These are phyloP conservation scores for Anthonomus grandis DNA, from an alignment of 1,140 invertebrate species.

Conservation along the genomic window DNA sequence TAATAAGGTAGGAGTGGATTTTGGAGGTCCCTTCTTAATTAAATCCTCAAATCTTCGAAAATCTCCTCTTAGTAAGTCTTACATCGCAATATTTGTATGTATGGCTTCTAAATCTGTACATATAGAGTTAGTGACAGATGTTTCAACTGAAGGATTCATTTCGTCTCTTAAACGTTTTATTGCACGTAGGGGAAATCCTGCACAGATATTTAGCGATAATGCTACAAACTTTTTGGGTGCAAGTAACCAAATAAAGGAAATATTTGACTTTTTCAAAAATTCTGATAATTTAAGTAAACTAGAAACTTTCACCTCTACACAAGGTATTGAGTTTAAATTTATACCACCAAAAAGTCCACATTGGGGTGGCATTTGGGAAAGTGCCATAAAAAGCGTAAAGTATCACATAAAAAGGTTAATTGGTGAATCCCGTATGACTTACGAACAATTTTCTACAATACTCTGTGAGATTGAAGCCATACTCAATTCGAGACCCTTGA, in stretches of 20 bases:
- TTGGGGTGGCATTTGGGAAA: conserved; percentile 38
- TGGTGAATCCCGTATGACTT: conserved; percentile 37
- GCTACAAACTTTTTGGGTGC: conserved; percentile 20
- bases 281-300: background rate
- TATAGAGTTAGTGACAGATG: conserved; percentile 44
- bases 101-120: conserved; percentile 48
- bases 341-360: conserved; percentile 36
- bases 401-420: conserved; percentile 37
- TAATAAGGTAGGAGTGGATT: conserved; percentile 20
- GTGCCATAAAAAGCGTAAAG: conserved; percentile 38
- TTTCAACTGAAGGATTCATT: conserved; percentile 46
- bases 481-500: conserved; percentile 44
- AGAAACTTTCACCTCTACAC: background rate
- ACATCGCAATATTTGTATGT: conserved; percentile 47
- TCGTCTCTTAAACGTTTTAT: conserved; percentile 47
- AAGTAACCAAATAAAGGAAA: conserved; percentile 15
- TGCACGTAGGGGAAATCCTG: conserved; percentile 38
- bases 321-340: conserved; percentile 33
- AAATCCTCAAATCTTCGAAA: conserved; percentile 10
- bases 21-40: conserved; percentile 19
- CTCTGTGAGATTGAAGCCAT: conserved; percentile 33
- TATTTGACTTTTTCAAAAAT: conserved; percentile 9
- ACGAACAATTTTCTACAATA: conserved; percentile 37
- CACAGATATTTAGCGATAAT: conserved; percentile 21
- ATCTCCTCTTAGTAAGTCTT: conserved; percentile 39